Conservation (phyloP, 1,140 invertebrate species). For the Hyles vespertilio region DNA sequence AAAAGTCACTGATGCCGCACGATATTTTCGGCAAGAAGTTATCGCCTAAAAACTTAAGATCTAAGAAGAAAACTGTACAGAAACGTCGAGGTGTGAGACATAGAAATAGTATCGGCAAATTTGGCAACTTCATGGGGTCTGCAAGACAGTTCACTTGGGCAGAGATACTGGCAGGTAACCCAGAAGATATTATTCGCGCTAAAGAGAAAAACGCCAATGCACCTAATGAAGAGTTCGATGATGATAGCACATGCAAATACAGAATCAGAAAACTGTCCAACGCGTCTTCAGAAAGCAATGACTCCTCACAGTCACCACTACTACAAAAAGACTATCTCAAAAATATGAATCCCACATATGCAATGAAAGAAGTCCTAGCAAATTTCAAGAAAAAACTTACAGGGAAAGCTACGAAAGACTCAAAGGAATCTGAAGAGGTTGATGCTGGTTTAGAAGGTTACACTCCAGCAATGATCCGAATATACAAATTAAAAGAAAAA, state of each 20-base stretch:
- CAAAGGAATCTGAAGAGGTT: constrained; percentile 28
- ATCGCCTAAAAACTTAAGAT: constrained; percentile 70
- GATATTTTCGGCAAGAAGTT: constrained; percentile 69
- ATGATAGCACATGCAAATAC: constrained; percentile 66
- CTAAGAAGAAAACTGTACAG: constrained; percentile 63
- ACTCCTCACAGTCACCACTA: constrained; percentile 53
- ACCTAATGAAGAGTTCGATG: constrained; percentile 50
- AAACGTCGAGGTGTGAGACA: constrained; percentile 64
- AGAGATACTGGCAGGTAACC: constrained; percentile 75
- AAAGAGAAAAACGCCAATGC: constrained; percentile 56
- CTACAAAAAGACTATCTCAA: constrained; percentile 68
- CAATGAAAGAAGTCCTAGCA: constrained; percentile 76
- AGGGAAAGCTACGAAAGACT: constrained; percentile 49
- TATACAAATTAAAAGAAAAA: constrained; percentile 67
- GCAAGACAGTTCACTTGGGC: constrained; percentile 76
- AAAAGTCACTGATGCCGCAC: constrained; percentile 64
- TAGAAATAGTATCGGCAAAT: constrained; percentile 69
- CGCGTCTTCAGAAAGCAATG: constrained; percentile 52
- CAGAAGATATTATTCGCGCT: constrained; percentile 73
- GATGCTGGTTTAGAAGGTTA: constrained; percentile 60
- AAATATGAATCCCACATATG: constrained; percentile 74
- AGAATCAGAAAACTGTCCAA: constrained; percentile 67
- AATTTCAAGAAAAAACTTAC: constrained; percentile 62
- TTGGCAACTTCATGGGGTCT: constrained; percentile 73
- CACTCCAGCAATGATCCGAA: constrained; percentile 75